A percentile compares a stretch with the other conserved stretches of the same genome.
Conservation (phyloP, 2,888 invertebrate species). For the Metacarcinus magister region DNA sequence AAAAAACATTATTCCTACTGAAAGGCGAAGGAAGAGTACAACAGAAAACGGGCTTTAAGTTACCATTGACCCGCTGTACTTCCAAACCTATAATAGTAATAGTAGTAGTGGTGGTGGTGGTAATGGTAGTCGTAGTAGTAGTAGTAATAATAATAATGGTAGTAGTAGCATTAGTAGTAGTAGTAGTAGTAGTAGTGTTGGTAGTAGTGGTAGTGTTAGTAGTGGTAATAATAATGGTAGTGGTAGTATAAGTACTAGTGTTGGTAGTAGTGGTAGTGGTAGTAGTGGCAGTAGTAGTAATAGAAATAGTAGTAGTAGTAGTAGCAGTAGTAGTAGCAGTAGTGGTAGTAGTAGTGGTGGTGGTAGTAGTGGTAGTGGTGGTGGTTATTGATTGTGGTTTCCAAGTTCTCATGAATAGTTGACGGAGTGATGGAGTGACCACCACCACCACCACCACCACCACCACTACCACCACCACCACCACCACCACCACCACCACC, state of each 20-base stretch:
- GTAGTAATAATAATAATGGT: neutral
- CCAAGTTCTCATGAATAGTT: constrained; percentile 16
- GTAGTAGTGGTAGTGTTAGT: neutral
- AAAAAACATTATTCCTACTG: no score
- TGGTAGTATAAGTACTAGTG: neutral
- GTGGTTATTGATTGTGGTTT: neutral
- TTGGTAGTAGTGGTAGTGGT: neutral
- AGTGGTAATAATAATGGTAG: neutral
- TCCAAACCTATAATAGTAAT: neutral
- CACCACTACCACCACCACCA: neutral
- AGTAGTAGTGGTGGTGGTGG: constrained; percentile 4
- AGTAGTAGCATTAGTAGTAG: neutral
- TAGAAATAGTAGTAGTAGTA: neutral
- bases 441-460: constrained; percentile 7
- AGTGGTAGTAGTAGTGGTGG: neutral
- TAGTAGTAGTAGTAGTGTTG: neutral
- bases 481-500: constrained; percentile 26
- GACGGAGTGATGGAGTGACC: neutral
- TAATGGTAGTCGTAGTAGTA: neutral
- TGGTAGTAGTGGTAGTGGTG: constrained; percentile 16
- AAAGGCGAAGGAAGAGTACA: no score
- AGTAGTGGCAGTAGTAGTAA: neutral
- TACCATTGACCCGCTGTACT: no score
- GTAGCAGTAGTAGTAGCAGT: neutral
- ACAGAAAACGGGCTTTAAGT: no score